Percentiles rank a stretch among this genome's conserved stretches.
phyloP scores from a whole-genome alignment of 2,888 invertebrate genomes.

The Pterostichus madidus region DNA sequence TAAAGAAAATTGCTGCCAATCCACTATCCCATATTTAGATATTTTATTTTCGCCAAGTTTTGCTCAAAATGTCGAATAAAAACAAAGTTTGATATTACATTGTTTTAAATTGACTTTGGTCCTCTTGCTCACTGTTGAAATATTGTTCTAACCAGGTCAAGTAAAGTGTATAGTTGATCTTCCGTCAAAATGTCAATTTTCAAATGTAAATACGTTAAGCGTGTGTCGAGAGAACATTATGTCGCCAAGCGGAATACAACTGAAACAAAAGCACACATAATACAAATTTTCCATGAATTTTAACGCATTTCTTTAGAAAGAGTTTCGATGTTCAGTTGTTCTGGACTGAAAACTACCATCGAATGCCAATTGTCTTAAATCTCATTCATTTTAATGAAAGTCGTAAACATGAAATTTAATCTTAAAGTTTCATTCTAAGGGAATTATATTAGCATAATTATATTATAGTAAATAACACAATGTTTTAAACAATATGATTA shows the following conservation, averaged over 20 bases:
- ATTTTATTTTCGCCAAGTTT: background rate
- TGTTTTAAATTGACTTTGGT: conserved; percentile 22
- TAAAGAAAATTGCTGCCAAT: too few relatives aligned
- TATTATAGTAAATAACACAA: conserved; percentile 3
- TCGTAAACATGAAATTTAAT: conserved; percentile 23
- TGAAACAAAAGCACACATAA: conserved; percentile 10
- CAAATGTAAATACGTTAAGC: conserved; percentile 47
- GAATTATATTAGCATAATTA: conserved; percentile 19
- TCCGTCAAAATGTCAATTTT: conserved; percentile 53
- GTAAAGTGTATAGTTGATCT: conserved; percentile 39
- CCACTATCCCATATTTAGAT: background rate
- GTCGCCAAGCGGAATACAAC: background rate
- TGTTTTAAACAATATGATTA: background rate
- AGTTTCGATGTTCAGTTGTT: conserved; percentile 8
- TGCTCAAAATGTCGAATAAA: conserved; percentile 20
- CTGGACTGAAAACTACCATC: conserved; percentile 13
- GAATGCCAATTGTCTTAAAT: conserved; percentile 40
- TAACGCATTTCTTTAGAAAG: conserved; percentile 13
- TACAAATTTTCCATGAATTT: conserved; percentile 38
- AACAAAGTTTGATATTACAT: conserved; percentile 17
- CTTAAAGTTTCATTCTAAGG: conserved; percentile 6
- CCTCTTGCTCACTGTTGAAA: background rate
- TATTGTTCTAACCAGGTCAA: conserved; percentile 33
- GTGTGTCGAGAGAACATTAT: conserved; percentile 3
- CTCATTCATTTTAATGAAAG: conserved; percentile 24